Base-by-base conservation (phyloP, 2,797 vertebrate species). In the Cygnus olor region DNA sequence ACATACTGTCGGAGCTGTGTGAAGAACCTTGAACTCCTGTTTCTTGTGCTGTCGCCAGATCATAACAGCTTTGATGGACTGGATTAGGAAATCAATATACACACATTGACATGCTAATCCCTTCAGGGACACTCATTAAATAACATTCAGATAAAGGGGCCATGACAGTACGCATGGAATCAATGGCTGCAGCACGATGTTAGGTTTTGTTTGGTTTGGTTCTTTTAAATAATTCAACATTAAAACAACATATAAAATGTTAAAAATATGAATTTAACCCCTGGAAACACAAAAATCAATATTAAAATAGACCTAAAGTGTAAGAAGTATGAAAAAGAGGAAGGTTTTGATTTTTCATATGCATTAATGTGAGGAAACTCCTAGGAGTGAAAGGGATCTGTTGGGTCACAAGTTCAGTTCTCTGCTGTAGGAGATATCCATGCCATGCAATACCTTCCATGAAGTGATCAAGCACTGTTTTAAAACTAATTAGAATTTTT, bases 11-110 rank as follows among this genome's bases (percentile, higher is more conserved):
- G 53, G 93, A 88, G 90, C 95, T 73, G 90, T 16, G 85, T 74
- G 96, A 94, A 88, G 96, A 93, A 96, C 96, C 94, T 81, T 96
- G 95, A 95, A 90, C 92, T 87, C 84, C 92, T 94, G 93, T 82
- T 95, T 71, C 88, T 94, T 36, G 81, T 85, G 86, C 86, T 92
- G 72, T 87, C 25, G 12, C 68, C 79, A 93, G 69, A 94, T 80
- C 85, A 88, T 45, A 79, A 53, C 88, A 68, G 80, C 76, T 83
- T 69, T 73, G 89, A 93, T 56, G 89, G 69, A 9, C 58, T 90
- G 85, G 61, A 88, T 95, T 95, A 97, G 92, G 91, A 88, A 93
- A 97, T 95, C 95, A 86, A 91, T 97, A 74, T 28, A 91, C 91
- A 92, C 91, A 9, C 95, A 77, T 58, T 90, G 92, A 83, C 83